Evolutionary conservation across 2,888 invertebrate genomes (phyloP), one percentile per base, ranked within the genome.

Genomic region (Nomada ferruginata): DNA sequence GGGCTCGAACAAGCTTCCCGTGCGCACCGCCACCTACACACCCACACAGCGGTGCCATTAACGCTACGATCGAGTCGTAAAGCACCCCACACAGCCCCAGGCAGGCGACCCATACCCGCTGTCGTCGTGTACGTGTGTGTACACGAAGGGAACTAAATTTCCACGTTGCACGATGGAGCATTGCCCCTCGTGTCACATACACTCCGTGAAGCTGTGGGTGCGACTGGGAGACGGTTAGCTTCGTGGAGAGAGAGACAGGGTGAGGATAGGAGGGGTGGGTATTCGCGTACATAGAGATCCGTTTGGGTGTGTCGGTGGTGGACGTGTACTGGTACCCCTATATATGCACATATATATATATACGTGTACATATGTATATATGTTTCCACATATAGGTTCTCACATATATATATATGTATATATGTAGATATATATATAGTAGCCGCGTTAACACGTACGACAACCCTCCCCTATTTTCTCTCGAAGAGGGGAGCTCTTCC

Each of bases 61-160:
- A 84, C 84, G 79, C 76, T 76, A 50, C 84, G 83, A 79, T 84
- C 83, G 83, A 73, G 79, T 83, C 83, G 83, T 84, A 84, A 84
- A 84, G 83, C 83, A 84, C 69, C 75, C 53, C 75, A 78, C 82
- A 83, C 82, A 71, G 53, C 47, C 74, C 42, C 59, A 9, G 72
- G 71, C 76, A 61, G 61, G 13, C 36, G 20, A 59, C 72, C 61
- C 79, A 55, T 52, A 77, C 73, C 15, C 59, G 53, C 23, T 13
- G 11, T 26, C 13, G 63, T 36, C 36, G 10, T n/a, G 73, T 59
- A n/a, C 18, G 63, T 18, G 78, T 53, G 80, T 66, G 65, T 61
- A 64, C 77, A 83, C 72, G 66, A 60, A 79, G 81, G 77, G 85
- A 87, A 88, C 88, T 89, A 87, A 88, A 90, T 90, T 90, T 90